These are phyloP conservation scores for Agapornis canus DNA, from an alignment of 2,797 vertebrate species.

Conservation along the genomic window DNA sequence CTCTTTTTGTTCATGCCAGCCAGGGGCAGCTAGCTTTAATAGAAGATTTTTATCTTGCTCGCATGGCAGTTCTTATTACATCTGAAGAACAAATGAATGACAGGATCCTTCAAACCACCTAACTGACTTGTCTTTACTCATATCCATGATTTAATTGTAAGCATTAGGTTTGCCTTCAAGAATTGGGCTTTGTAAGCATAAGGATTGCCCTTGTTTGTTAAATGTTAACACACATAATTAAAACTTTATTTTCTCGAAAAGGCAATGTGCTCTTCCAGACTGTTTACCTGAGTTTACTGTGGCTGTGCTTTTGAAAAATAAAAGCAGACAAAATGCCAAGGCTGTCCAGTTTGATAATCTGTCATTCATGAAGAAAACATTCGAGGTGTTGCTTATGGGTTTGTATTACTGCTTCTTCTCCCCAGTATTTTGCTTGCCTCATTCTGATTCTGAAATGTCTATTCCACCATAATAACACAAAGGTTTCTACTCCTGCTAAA, in stretches of 20 bases:
- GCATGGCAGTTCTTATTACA: background rate
- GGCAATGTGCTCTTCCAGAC: background rate
- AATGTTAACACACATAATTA: background rate
- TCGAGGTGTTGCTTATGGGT: background rate
- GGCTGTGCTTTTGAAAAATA: background rate
- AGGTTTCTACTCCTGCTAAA: background rate
- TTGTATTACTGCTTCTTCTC: background rate
- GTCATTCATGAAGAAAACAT: background rate
- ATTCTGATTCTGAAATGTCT: background rate
- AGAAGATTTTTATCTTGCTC: background rate
- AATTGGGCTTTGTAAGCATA: background rate
- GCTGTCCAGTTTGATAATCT: background rate
- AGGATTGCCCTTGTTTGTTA: background rate
- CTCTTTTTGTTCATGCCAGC: background rate
- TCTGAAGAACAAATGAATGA: background rate
- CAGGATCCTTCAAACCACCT: background rate
- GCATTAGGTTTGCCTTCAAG: background rate
- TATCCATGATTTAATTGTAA: background rate
- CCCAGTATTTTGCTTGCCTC: background rate
- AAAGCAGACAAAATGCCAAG: background rate
- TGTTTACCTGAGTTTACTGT: background rate
- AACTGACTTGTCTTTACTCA: background rate
- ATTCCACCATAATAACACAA: background rate
- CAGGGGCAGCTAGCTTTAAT: background rate
- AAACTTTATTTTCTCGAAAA: background rate